phyloP scores from a whole-genome alignment of 2,113 vertebrate species.

The Petroica traversi region DNA sequence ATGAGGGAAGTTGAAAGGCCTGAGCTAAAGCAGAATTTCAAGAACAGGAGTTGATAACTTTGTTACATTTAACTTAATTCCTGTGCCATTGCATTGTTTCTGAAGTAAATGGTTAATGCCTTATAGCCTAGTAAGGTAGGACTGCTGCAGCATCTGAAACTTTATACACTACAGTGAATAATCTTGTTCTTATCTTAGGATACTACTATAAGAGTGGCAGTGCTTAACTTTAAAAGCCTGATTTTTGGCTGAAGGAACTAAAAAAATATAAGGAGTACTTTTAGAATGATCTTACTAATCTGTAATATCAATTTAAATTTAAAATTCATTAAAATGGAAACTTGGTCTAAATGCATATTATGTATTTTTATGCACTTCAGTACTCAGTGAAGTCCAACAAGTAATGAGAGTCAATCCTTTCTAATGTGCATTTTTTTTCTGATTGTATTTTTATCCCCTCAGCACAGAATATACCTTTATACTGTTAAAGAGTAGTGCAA shows the following conservation, averaged over 20 bases:
- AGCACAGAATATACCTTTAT: background rate
- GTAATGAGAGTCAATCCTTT: background rate
- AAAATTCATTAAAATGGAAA: background rate
- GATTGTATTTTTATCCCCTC: background rate
- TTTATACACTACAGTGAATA: conserved; percentile 37
- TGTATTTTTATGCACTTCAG: background rate
- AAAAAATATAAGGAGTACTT: background rate
- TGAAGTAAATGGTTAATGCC: conserved; percentile 3
- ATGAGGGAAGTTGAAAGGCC: background rate
- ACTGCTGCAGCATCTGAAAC: conserved; percentile 22
- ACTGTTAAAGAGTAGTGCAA: background rate
- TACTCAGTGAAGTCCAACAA: background rate
- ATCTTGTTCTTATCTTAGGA: conserved; percentile 30
- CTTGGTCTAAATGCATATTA: background rate
- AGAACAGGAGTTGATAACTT: background rate
- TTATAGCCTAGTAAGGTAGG: background rate
- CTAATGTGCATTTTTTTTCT: background rate
- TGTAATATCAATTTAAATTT: background rate
- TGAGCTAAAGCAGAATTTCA: background rate
- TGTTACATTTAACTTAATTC: background rate
- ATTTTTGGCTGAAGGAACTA: background rate
- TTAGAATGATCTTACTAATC: background rate
- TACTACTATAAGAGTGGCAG: conserved; percentile 17
- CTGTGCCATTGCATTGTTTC: conserved; percentile 23
- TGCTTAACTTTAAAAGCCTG: background rate